Evolutionary conservation across 1,140 invertebrate genomes (phyloP).

Genomic region (Drosophila santomea): DNA sequence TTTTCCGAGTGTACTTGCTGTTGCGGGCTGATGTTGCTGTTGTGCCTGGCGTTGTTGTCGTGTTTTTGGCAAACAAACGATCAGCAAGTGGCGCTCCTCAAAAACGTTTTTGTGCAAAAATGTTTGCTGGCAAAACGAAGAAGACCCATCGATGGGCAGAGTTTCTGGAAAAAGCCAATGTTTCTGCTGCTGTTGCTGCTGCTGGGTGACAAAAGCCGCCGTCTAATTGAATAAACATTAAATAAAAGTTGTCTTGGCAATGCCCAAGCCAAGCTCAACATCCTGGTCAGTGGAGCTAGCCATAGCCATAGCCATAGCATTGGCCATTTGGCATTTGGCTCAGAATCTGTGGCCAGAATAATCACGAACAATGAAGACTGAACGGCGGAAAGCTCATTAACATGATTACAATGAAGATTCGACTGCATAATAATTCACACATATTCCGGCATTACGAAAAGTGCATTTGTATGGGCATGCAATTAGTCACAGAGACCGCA

Average conservation of each 20-base stretch:
- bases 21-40: conserved; percentile 23
- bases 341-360: conserved; percentile 45
- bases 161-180: conserved; percentile 36
- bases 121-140: conserved; percentile 59
- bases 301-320: conserved; percentile 1
- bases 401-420: conserved; percentile 73
- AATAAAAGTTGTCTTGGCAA: conserved; percentile 65
- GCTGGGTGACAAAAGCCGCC: conserved; percentile 61
- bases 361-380: conserved; percentile 43
- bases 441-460: conserved; percentile 73
- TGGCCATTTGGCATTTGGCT: conserved; percentile 60
- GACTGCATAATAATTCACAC: conserved; percentile 73
- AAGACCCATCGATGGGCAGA: conserved; percentile 53
- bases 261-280: conserved; percentile 55
- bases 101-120: conserved; percentile 66
- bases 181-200: not conserved
- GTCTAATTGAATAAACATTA: conserved; percentile 79
- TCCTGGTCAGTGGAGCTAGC: conserved; percentile 58
- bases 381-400: conserved; percentile 63
- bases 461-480: conserved; percentile 78
- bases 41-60: conserved; percentile 41
- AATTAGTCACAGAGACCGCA: conserved; percentile 77
- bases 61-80: conserved; percentile 73
- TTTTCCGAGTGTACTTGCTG: not conserved
- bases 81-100: conserved; percentile 79